These are phyloP conservation scores for Aspidiotus rigidus DNA, from an alignment of 2,888 invertebrate genomes.

Conservation along the genomic window DNA sequence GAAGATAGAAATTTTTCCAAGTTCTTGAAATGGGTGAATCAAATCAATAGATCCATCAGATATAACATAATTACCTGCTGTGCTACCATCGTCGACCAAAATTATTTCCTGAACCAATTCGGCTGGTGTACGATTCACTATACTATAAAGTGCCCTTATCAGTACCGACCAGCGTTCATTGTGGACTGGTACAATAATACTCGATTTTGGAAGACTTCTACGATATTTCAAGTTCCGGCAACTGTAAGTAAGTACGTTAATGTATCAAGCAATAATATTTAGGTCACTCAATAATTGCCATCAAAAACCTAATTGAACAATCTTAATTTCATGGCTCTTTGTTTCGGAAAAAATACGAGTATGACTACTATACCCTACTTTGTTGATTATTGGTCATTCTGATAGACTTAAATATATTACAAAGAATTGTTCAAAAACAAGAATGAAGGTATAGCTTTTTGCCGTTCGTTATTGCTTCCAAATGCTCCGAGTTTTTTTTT, in stretches of 20 bases:
- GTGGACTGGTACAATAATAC: conserved; percentile 84
- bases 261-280: background rate
- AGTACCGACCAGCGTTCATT: conserved; percentile 86
- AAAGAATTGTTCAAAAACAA: too few relatives aligned
- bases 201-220: conserved; percentile 64
- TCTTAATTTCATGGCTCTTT: too few relatives aligned
- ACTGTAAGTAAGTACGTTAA: conserved; percentile 41
- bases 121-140: conserved; percentile 69
- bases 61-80: conserved; percentile 55
- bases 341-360: too few relatives aligned
- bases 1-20: conserved; percentile 45
- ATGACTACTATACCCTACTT: too few relatives aligned
- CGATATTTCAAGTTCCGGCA: conserved; percentile 62
- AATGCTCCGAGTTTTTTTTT: too few relatives aligned
- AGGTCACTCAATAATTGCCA: too few relatives aligned
- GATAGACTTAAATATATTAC: too few relatives aligned
- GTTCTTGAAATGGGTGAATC: background rate
- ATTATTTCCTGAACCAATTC: conserved; percentile 74
- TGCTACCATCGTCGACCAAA: conserved; percentile 77
- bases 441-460: too few relatives aligned
- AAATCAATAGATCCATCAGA: background rate
- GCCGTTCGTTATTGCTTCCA: too few relatives aligned
- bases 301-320: too few relatives aligned
- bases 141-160: conserved; percentile 67
- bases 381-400: too few relatives aligned